These are phyloP conservation scores for Panthera leo DNA, from an alignment of 2,113 vertebrate genomes.

Conservation along the genomic window DNA sequence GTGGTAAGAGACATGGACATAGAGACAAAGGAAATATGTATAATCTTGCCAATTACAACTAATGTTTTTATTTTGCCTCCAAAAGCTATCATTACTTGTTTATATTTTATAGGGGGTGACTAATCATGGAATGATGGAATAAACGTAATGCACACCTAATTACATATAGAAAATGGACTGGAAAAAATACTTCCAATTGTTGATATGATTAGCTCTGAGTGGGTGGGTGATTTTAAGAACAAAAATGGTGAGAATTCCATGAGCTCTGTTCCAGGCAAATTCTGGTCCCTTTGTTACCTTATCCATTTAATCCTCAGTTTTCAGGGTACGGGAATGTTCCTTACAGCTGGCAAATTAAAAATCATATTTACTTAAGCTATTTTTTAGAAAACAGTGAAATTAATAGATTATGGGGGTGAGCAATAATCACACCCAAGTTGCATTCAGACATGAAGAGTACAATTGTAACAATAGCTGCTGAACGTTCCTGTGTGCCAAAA, in stretches of 20 bases:
- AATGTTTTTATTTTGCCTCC: neutral
- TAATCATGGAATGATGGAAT: neutral
- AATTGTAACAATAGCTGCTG: neutral
- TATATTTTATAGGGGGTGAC: neutral
- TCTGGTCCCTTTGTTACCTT: neutral
- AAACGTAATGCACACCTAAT: neutral
- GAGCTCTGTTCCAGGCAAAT: neutral
- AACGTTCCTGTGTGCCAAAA: neutral
- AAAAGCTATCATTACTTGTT: neutral
- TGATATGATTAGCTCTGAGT: neutral
- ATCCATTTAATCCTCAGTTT: neutral
- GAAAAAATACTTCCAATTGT: neutral
- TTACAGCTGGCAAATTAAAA: neutral
- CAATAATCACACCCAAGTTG: neutral
- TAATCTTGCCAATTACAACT: neutral
- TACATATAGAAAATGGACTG: neutral
- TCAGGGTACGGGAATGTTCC: neutral
- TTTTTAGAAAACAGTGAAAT: neutral
- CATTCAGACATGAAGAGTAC: neutral
- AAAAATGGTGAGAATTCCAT: neutral
- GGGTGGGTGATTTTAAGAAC: neutral
- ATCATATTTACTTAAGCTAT: neutral
- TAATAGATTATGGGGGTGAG: neutral
- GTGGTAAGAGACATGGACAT: neutral
- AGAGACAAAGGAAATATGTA: neutral